Conservation (phyloP, 1,140 invertebrate genomes). For the Aphelinus certus region DNA sequence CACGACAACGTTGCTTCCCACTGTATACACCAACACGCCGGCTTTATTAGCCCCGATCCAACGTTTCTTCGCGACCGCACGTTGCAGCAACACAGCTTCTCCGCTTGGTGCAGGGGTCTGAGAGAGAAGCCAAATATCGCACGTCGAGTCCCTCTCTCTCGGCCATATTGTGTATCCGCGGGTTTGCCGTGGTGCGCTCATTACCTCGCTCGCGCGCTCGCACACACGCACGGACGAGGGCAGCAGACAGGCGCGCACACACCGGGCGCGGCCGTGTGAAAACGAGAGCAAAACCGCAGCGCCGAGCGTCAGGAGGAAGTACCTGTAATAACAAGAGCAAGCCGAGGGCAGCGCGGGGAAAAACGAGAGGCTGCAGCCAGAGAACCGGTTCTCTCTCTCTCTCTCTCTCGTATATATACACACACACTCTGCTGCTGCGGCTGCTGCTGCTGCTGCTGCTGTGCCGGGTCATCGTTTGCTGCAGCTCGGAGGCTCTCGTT, state of each 20-base stretch:
- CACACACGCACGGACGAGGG: not conserved
- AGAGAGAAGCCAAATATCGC: constrained; percentile 7
- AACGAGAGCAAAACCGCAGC: constrained; percentile 21
- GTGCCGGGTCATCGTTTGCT: constrained; percentile 18
- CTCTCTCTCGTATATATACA: constrained; percentile 12
- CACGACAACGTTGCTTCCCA: no score
- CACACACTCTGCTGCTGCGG: constrained; percentile 38
- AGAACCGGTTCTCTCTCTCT: constrained; percentile 51
- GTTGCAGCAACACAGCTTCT: no score
- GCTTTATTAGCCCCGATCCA: no score
- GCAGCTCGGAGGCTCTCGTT: not conserved
- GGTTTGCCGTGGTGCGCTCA: not conserved
- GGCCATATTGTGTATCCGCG: constrained; percentile 9
- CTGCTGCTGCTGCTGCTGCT: constrained; percentile 29
- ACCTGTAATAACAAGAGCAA: constrained; percentile 40
- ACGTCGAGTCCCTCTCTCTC: not conserved
- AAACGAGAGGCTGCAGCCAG: constrained; percentile 29
- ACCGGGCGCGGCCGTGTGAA: not conserved
- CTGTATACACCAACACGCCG: no score
- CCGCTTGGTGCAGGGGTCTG: no score
- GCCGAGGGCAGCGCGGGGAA: constrained; percentile 35
- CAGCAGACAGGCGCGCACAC: not conserved
- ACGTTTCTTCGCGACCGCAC: no score
- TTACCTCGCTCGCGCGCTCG: not conserved
- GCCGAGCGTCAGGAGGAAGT: constrained; percentile 34